A percentile compares a stretch with the other conserved stretches of the same genome.
These are phyloP conservation scores for Oasisia sp. DNA, from an alignment of 2,888 invertebrate species.

Conservation along the genomic window DNA sequence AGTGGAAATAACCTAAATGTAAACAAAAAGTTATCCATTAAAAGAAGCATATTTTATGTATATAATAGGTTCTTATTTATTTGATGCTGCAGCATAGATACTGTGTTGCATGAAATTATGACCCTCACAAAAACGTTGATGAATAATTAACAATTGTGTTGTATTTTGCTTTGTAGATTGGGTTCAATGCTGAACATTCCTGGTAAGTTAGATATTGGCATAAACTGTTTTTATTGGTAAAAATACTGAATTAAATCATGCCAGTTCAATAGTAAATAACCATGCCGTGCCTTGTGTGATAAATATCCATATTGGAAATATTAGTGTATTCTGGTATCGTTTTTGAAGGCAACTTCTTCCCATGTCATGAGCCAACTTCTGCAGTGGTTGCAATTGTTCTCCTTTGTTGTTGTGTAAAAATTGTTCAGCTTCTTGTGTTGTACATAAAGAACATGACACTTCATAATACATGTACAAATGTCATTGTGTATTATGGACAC, in stretches of 20 bases:
- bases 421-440: background rate
- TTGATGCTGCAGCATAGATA: background rate
- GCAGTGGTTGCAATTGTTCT: background rate
- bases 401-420: background rate
- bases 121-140: background rate
- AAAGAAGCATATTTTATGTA: background rate
- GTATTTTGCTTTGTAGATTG: slow-evolving; percentile 76
- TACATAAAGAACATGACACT: background rate
- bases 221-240: background rate
- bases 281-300: background rate
- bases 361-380: background rate
- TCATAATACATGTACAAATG: background rate
- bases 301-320: background rate
- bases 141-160: background rate
- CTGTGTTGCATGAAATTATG: background rate
- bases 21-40: no score
- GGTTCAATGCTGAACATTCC: slow-evolving; percentile 98
- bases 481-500: no score
- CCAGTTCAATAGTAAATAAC: background rate
- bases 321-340: background rate
- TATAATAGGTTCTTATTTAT: background rate
- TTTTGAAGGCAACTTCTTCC: background rate
- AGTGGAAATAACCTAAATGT: no score
- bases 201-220: slow-evolving; percentile 78
- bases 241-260: background rate